Evolutionary conservation across 2,797 vertebrate species (phyloP).

Genomic region (Rhynchotus rufescens): DNA sequence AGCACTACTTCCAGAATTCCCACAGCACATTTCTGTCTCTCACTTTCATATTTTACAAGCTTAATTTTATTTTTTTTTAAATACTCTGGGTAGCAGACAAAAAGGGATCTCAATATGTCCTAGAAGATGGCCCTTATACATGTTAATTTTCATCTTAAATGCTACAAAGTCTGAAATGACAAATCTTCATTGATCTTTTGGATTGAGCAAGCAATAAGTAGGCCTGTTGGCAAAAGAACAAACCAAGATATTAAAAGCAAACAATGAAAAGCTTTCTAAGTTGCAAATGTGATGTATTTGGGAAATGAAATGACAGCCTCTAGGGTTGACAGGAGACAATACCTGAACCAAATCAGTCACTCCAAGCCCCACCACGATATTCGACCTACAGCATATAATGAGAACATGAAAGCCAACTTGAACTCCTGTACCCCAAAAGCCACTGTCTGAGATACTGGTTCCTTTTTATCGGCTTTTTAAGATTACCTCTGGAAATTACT

Average conservation of each 20-base stretch:
- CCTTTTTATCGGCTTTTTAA: constrained; percentile 27
- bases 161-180: neutral
- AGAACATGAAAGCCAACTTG: constrained; percentile 35
- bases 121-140: neutral
- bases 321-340: neutral
- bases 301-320: neutral
- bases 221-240: neutral
- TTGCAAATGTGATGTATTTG: neutral
- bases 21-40: neutral
- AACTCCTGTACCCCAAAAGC: constrained; percentile 28
- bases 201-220: neutral
- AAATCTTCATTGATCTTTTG: neutral
- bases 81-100: neutral
- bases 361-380: neutral
- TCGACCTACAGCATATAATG: neutral
- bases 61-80: neutral
- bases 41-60: neutral
- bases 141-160: neutral
- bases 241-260: neutral
- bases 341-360: neutral
- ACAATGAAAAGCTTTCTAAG: neutral
- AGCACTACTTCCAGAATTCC: neutral
- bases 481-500: neutral
- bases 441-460: constrained; percentile 23
- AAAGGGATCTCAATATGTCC: neutral